Evolutionary conservation across 35 echinoderm and acorn worm genomes (phyloP), one percentile per base, ranked within the genome.

Genomic region (Apostichopus japonicus): DNA sequence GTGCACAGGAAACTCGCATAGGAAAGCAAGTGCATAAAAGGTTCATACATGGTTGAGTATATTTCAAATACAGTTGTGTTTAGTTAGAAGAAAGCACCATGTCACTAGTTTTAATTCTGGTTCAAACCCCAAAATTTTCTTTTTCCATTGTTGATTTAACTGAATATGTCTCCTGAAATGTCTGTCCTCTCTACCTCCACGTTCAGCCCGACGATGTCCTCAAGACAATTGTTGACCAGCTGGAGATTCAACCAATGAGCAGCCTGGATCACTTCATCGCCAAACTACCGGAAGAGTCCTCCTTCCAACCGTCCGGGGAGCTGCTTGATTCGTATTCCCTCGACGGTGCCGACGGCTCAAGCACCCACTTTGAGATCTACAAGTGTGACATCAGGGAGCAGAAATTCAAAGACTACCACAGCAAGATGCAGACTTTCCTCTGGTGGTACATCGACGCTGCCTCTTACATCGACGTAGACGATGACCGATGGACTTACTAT

Each of bases 391-490:
- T 95, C 78, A 86, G 57, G 8, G 84, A 79, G 8, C 90, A 90
- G 21, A 87, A 90, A 55, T 98, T 98, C 75, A 25, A 59, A 33
- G 94, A 94, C 14, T 96, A 94, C 65, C 92, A 93, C 61, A 53
- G 80, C 4, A 78, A 82, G 73, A 75, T 98, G 65, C 94, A 98
- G 93, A 96, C 97, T 6, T 98, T 96, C 86, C 81, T 98, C 7
- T 98, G 97, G 97, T 98, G 94, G 94, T 98, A 93, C 57, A 95
- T 98, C 9, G 97, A 98, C 51, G 97, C 89, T 3, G 95, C 93
- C 6, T 94, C 95, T 0, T 96, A 96, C 91, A 94, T 95, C 67
- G 95, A 96, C 77, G 87, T 86, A 19, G 97, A 98, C 92, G 97
- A 98, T 92, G 96, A 98, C 6, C 89, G 86, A 78, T 98, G 97